Conservation (phyloP, 1,140 invertebrate species). For the Anoplophora glabripennis region DNA sequence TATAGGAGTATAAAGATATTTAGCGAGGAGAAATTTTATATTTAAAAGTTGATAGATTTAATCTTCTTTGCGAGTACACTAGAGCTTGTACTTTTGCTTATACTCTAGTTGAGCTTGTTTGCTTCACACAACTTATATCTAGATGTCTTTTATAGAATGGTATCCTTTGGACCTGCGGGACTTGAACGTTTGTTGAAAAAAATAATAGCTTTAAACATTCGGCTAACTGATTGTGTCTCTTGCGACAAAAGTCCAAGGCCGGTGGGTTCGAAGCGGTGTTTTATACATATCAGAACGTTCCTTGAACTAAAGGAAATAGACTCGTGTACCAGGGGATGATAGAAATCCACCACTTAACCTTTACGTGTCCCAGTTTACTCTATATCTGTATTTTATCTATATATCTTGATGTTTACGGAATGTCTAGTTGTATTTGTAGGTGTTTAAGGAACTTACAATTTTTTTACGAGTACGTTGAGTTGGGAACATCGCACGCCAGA, state of each 20-base stretch:
- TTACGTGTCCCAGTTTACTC: conserved; percentile 31
- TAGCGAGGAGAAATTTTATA: neutral
- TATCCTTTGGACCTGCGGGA: neutral
- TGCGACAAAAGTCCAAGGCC: conserved; percentile 16
- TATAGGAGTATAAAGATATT: neutral
- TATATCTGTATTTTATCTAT: conserved; percentile 27
- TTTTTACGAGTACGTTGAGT: conserved; percentile 14
- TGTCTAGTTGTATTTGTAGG: conserved; percentile 22
- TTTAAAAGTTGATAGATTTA: neutral
- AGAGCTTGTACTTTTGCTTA: conserved; percentile 6
- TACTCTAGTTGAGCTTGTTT: neutral
- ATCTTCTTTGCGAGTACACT: neutral
- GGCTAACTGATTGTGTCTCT: conserved; percentile 44
- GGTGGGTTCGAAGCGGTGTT: conserved; percentile 1
- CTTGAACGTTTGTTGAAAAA: conserved; percentile 7
- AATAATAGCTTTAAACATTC: conserved; percentile 10
- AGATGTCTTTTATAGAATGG: neutral
- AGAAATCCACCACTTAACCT: conserved; percentile 2
- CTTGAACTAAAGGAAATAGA: no score
- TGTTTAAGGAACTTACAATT: conserved; percentile 15
- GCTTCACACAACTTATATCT: neutral
- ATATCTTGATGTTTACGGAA: conserved; percentile 33
- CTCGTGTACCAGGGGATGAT: neutral
- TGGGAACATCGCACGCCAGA: conserved; percentile 27
- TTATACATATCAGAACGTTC: conserved; percentile 38